Conservation (phyloP, 2,888 invertebrate species). For the Gibbula magus region DNA sequence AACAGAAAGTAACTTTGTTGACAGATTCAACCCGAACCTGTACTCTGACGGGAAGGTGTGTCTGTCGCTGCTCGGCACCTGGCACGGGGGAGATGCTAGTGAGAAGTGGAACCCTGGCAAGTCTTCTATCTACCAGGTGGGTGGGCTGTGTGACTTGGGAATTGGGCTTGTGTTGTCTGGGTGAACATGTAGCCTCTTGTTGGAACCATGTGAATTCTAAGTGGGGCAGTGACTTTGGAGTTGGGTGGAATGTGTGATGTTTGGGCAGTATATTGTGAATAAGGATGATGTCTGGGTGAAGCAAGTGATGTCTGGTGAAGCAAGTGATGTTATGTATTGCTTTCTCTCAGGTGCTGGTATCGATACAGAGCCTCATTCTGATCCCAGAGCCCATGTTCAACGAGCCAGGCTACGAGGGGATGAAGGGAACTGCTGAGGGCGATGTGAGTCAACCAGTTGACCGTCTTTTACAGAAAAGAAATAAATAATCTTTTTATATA, state of each 20-base stretch:
- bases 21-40: constrained; percentile 62
- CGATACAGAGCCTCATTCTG: constrained; percentile 47
- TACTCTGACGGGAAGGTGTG: constrained; percentile 66
- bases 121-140: constrained; percentile 63
- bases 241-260: too few relatives aligned
- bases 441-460: constrained; percentile 28
- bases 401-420: constrained; percentile 47
- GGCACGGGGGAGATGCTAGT: constrained; percentile 61
- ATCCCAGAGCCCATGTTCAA: constrained; percentile 47
- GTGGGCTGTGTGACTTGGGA: too few relatives aligned
- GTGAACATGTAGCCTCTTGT: too few relatives aligned
- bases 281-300: too few relatives aligned
- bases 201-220: too few relatives aligned
- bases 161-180: too few relatives aligned
- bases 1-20: neutral
- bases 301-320: too few relatives aligned
- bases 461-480: too few relatives aligned
- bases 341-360: constrained; percentile 42
- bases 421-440: constrained; percentile 38
- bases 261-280: too few relatives aligned
- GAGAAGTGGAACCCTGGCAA: constrained; percentile 62
- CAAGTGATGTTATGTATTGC: too few relatives aligned
- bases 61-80: constrained; percentile 62
- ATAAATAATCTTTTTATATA: too few relatives aligned
- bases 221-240: too few relatives aligned